Evolutionary conservation across 2,113 vertebrate species (phyloP), one percentile per base, ranked within the genome.

Genomic region (Daubentonia madagascariensis): DNA sequence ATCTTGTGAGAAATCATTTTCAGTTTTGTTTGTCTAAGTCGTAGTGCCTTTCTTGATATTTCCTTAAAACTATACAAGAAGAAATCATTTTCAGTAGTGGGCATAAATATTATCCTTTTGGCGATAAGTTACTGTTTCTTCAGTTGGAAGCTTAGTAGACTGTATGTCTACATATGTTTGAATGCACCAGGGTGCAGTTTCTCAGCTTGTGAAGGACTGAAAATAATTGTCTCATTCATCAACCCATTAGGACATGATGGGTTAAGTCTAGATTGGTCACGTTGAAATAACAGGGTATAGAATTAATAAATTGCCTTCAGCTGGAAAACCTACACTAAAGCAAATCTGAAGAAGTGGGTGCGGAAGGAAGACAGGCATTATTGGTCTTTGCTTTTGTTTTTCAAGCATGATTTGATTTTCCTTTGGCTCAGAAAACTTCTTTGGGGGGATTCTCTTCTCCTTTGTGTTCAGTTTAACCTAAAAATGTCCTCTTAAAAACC

Each of bases 361-460:
- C 30, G 11, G 25, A 6, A 12, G 20, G 40, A 35, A 61, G 50
- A 2, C 40, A 20, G 67, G 28, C 35, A 9, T 18, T 25, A 45
- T 12, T 86, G 63, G 52, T 32, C 84, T 84, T 85, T 45, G 50
- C 87, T 98, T 92, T 94, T 85, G 83, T 76, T 96, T 96, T 93
- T 89, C 78, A 78, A 48, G 65, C 72, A 16, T 81, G 93, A 96
- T 95, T 96, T 80, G 68, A 95, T 95, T 91, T 97, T 86, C 43
- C 30, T 45, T 95, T 96, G 75, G 73, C 79, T 95, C 85, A 87
- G 40, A 94, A 92, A 95, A 78, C 75, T 70, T 88, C 50, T 75
- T 78, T 86, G 85, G 85, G 63, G 45, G 89, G 97, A 89, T 61
- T 95, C 40, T 84, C 89, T 67, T 84, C 52, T 94, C 61, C 63